A percentile compares a stretch with the other conserved stretches of the same genome.
phyloP scores from a whole-genome alignment of 2,113 vertebrate genomes.

The Xyliphius kryptos region DNA sequence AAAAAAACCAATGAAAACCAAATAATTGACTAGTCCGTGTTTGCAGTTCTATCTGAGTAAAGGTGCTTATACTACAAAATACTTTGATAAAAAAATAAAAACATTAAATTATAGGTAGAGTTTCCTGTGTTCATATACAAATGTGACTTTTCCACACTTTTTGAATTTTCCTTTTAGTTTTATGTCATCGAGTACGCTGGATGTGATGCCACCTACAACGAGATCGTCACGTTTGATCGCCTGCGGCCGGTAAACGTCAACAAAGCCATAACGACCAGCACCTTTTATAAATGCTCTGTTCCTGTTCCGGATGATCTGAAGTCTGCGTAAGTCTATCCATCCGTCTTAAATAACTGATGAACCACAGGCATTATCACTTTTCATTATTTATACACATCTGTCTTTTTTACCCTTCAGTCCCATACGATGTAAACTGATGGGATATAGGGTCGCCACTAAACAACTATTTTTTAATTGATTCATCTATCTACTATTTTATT shows the following conservation, averaged over 20 bases:
- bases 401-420: neutral
- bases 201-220: conserved; percentile 84
- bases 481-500: too few species aligned
- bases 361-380: too few species aligned
- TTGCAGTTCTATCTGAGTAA: too few species aligned
- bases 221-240: conserved; percentile 83
- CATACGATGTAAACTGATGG: too few species aligned
- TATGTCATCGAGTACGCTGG: conserved; percentile 88
- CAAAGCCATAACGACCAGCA: conserved; percentile 72
- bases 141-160: neutral
- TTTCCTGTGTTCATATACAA: neutral
- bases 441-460: too few species aligned
- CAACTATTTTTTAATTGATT: too few species aligned
- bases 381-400: too few species aligned
- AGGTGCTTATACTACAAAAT: too few species aligned
- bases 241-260: conserved; percentile 80
- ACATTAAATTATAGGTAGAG: too few species aligned
- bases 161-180: conserved; percentile 62
- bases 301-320: conserved; percentile 80
- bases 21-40: too few species aligned
- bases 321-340: conserved; percentile 57
- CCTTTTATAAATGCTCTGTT: conserved; percentile 78
- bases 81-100: too few species aligned
- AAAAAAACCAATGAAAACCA: too few species aligned
- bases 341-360: neutral